Evolutionary conservation across 2,113 vertebrate genomes (phyloP).

Genomic region (Stercorarius parasiticus): DNA sequence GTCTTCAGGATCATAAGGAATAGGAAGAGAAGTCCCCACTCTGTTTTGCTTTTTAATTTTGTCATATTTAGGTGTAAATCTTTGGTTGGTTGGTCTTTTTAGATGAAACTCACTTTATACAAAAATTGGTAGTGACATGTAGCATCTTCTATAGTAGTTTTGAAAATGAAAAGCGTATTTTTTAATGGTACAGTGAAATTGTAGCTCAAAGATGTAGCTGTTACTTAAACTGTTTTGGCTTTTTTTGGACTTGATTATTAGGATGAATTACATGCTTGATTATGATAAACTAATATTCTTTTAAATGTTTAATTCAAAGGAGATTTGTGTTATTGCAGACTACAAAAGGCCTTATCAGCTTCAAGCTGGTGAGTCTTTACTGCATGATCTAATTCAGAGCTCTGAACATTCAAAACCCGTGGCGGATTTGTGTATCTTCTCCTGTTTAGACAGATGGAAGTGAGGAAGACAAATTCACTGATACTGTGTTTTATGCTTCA

Average conservation of each 20-base stretch:
- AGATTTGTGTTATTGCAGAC: background rate
- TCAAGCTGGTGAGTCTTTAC: background rate
- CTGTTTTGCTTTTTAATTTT: background rate
- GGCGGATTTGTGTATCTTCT: background rate
- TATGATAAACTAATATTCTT: slow-evolving; percentile 1
- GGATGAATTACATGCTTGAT: background rate
- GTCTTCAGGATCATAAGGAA: background rate
- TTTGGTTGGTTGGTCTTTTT: background rate
- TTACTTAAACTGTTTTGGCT: background rate
- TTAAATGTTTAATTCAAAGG: background rate
- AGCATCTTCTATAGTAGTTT: background rate
- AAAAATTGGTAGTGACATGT: background rate
- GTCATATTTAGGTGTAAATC: background rate
- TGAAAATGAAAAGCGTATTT: background rate
- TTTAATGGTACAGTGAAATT: background rate
- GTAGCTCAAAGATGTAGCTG: background rate
- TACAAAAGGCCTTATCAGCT: background rate
- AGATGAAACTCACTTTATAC: background rate
- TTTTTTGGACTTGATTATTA: background rate
- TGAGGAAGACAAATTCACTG: background rate
- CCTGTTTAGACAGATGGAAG: background rate
- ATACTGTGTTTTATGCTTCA: background rate
- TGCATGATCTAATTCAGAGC: background rate
- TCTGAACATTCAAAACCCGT: background rate
- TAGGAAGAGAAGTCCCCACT: background rate